Percentiles rank a stretch among this genome's conserved stretches.
Evolutionary conservation across 2,888 invertebrate genomes (phyloP).

Genomic region (Microchrysa polita): DNA sequence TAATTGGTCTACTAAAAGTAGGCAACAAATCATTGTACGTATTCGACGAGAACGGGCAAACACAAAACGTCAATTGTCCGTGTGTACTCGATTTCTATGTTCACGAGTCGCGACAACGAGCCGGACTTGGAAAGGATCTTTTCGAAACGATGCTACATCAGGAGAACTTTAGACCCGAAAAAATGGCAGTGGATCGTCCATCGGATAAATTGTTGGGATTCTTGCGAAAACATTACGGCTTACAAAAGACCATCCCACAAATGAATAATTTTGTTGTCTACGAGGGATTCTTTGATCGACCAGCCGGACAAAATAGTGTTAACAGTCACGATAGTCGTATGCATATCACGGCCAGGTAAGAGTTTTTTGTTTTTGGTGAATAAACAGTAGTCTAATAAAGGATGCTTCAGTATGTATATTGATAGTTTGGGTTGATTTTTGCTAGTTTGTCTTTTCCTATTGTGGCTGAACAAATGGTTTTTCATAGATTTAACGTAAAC

Average conservation of each 20-base stretch:
- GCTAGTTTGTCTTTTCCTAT: too few relatives aligned
- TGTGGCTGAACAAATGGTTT: too few relatives aligned
- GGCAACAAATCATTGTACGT: conserved; percentile 91
- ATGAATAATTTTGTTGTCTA: conserved; percentile 90
- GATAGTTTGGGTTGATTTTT: too few relatives aligned
- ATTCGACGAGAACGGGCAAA: conserved; percentile 74
- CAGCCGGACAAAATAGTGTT: conserved; percentile 48
- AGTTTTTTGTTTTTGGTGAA: too few relatives aligned
- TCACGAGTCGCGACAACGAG: conserved; percentile 82
- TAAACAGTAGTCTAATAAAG: too few relatives aligned
- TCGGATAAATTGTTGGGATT: conserved; percentile 89
- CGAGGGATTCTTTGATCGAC: conserved; percentile 75
- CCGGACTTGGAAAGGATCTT: conserved; percentile 83
- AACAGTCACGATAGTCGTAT: conserved; percentile 53
- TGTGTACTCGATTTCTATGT: conserved; percentile 96
- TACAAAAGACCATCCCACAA: conserved; percentile 75
- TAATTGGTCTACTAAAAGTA: conserved; percentile 89
- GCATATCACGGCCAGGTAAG: conserved; percentile 62
- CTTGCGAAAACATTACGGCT: conserved; percentile 82
- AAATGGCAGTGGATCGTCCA: conserved; percentile 92
- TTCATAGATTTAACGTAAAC: too few relatives aligned
- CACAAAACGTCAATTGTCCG: conserved; percentile 82
- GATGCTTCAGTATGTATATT: too few relatives aligned
- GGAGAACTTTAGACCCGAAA: conserved; percentile 72
- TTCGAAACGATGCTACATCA: conserved; percentile 88